Conservation (phyloP, 1,140 invertebrate genomes). For the Proales similis region DNA sequence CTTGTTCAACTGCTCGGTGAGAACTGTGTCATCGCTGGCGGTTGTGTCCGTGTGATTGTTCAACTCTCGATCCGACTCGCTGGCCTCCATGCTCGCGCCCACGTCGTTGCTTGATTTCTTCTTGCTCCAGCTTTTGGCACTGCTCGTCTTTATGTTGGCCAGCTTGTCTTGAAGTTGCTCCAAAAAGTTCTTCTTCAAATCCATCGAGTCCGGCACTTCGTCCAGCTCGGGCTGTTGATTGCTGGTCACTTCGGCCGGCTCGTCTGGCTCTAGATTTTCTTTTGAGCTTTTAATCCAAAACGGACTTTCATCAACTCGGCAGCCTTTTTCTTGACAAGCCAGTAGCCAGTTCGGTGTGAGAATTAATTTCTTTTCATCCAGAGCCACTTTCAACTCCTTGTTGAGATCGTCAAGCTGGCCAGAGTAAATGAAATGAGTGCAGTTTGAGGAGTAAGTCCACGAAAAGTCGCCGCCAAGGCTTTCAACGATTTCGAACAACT, state of each 20-base stretch:
- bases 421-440: conserved; percentile 35
- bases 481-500: conserved; percentile 25
- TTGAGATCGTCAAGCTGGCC: conserved; percentile 13
- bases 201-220: neutral
- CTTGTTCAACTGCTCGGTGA: too few species aligned
- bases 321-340: conserved; percentile 8
- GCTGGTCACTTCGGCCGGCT: neutral
- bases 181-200: conserved; percentile 27
- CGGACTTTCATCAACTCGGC: neutral
- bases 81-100: too few species aligned
- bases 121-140: neutral
- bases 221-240: conserved; percentile 8
- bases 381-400: conserved; percentile 23
- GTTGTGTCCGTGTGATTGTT: too few species aligned
- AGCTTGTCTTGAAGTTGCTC: conserved; percentile 31
- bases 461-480: conserved; percentile 26
- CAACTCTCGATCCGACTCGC: too few species aligned
- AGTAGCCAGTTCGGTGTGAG: conserved; percentile 21
- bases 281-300: conserved; percentile 1
- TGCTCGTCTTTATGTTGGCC: conserved; percentile 27
- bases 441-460: conserved; percentile 17
- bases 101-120: too few species aligned
- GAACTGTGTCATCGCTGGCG: too few species aligned
- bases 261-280: neutral
- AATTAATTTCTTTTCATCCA: conserved; percentile 24